Conservation (phyloP, 2,888 invertebrate genomes). For the Spodoptera littoralis region DNA sequence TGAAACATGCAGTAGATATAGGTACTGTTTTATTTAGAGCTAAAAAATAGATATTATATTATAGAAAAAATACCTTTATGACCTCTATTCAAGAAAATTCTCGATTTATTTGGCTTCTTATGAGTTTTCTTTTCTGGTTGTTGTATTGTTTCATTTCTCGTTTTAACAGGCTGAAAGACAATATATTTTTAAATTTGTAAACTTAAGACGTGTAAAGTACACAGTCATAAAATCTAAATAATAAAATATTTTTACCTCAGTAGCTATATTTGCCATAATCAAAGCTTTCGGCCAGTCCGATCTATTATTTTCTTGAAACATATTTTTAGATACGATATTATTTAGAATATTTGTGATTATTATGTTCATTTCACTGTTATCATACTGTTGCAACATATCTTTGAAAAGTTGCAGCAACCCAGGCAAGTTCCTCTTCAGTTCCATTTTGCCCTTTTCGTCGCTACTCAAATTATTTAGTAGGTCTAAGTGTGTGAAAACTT, state of each 20-base stretch:
- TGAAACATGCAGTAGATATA: conserved; percentile 35
- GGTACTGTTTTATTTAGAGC: too few relatives aligned
- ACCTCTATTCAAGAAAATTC: conserved; percentile 59
- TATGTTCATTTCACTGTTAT: conserved; percentile 80
- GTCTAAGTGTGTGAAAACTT: conserved; percentile 75
- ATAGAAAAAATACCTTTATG: conserved; percentile 61
- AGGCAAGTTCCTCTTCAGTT: conserved; percentile 67
- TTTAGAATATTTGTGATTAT: conserved; percentile 74
- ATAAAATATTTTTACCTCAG: conserved; percentile 66
- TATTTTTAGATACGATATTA: conserved; percentile 70
- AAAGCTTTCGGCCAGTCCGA: conserved; percentile 51
- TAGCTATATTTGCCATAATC: conserved; percentile 65
- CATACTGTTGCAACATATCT: conserved; percentile 72
- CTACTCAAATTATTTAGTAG: conserved; percentile 70
- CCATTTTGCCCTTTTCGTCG: conserved; percentile 64
- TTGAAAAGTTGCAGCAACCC: conserved; percentile 70
- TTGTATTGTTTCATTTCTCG: conserved; percentile 70
- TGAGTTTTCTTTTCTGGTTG: conserved; percentile 55
- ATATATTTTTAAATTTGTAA: background rate
- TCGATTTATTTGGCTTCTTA: conserved; percentile 60
- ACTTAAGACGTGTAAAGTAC: too few relatives aligned
- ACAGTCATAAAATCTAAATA: background rate
- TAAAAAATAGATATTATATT: too few relatives aligned
- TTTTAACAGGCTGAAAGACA: conserved; percentile 67
- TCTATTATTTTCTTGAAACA: conserved; percentile 55